Conservation (phyloP, 2,888 invertebrate genomes). For the Leistus spinibarbis region DNA sequence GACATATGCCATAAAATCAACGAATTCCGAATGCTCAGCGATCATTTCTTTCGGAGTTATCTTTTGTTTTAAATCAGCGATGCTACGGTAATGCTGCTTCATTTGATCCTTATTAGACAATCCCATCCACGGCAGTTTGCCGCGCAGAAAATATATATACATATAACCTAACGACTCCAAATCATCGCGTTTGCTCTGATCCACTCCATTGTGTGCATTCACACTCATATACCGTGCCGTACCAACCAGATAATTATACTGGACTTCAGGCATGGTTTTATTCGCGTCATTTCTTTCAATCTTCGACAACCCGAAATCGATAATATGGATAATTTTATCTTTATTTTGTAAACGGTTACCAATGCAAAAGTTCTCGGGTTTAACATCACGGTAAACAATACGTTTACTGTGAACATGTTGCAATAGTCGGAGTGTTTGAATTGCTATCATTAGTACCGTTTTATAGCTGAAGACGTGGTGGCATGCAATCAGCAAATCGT, state of each 20-base stretch:
- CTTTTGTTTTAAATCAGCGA: conserved; percentile 11
- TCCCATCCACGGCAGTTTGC: conserved; percentile 33
- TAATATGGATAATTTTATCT: conserved; percentile 32
- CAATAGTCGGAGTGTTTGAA: conserved; percentile 20
- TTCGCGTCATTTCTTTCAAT: background rate
- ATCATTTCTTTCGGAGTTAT: conserved; percentile 3
- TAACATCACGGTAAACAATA: conserved; percentile 34
- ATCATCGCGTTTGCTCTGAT: conserved; percentile 30
- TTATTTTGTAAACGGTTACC: conserved; percentile 18
- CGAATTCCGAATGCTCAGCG: background rate
- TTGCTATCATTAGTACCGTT: conserved; percentile 28
- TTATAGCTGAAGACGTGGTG: conserved; percentile 11
- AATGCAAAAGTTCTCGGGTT: conserved; percentile 38
- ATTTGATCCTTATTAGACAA: background rate
- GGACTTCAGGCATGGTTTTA: background rate
- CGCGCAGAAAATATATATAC: conserved; percentile 29
- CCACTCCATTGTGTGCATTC: conserved; percentile 28
- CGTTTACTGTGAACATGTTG: conserved; percentile 15
- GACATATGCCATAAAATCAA: conserved; percentile 9
- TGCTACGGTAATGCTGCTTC: conserved; percentile 13
- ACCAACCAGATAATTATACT: conserved; percentile 25
- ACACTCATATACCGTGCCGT: conserved; percentile 37
- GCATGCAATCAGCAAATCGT: conserved; percentile 28
- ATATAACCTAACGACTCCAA: conserved; percentile 34
- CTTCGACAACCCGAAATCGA: conserved; percentile 37